phyloP scores from a whole-genome alignment of 2,113 vertebrate species.

The Calyptommatus sinebrachiatus region DNA sequence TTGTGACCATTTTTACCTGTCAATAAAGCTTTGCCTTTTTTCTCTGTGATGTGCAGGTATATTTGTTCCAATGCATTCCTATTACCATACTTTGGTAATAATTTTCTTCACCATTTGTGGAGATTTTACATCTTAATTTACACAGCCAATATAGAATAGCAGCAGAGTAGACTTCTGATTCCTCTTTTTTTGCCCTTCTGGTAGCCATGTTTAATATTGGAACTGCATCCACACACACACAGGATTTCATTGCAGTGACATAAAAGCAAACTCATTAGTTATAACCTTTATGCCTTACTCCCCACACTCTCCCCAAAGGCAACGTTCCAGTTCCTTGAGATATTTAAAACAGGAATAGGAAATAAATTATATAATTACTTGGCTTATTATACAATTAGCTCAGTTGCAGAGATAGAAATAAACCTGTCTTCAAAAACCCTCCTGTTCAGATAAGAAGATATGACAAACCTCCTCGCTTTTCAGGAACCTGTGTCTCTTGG shows the following conservation, averaged over 20 bases:
- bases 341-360: conserved; percentile 35
- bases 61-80: no score
- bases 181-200: not conserved
- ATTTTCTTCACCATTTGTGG: no score
- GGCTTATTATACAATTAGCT: conserved; percentile 36
- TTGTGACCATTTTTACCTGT: no score
- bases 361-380: conserved; percentile 37
- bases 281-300: conserved; percentile 18
- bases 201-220: conserved; percentile 16
- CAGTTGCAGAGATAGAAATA: conserved; percentile 34
- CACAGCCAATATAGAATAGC: no score
- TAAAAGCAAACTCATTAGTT: conserved; percentile 8
- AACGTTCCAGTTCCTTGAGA: conserved; percentile 19
- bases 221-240: not conserved
- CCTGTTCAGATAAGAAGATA: not conserved
- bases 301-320: conserved; percentile 23
- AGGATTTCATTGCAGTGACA: not conserved
- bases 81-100: no score
- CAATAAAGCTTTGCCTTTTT: no score
- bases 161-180: not conserved
- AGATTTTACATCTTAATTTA: no score
- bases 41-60: no score
- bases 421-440: conserved; percentile 26
- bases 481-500: not conserved
- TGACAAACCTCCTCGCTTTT: conserved; percentile 12